These are phyloP conservation scores for Meiosimyza decipiens DNA, from an alignment of 2,888 invertebrate species.

Conservation along the genomic window DNA sequence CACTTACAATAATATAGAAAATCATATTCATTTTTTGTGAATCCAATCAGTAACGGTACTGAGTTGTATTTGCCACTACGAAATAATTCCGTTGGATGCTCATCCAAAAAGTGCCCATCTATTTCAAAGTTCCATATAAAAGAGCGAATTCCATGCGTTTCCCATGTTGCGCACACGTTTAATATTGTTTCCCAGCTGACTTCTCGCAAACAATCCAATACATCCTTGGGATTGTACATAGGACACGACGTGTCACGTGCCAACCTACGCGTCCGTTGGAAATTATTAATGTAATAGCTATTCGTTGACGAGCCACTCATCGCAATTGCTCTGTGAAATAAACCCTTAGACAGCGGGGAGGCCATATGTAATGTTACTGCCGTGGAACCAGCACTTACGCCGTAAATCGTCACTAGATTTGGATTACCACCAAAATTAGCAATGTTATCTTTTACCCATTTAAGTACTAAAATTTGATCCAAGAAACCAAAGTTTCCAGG, in stretches of 20 bases:
- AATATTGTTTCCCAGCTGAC: conserved; percentile 53
- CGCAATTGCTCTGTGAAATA: conserved; percentile 76
- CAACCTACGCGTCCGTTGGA: conserved; percentile 71
- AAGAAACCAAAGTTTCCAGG: conserved; percentile 76
- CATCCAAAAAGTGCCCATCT: conserved; percentile 72
- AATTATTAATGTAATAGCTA: conserved; percentile 68
- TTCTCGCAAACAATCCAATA: conserved; percentile 70
- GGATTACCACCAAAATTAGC: conserved; percentile 75
- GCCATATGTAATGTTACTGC: conserved; percentile 69
- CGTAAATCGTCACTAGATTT: conserved; percentile 72
- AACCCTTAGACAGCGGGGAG: conserved; percentile 73
- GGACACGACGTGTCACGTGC: conserved; percentile 72
- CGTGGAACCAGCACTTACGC: conserved; percentile 69
- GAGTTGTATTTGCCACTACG: conserved; percentile 68
- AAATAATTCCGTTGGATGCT: conserved; percentile 70
- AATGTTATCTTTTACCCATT: conserved; percentile 75
- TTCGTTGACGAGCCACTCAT: conserved; percentile 74
- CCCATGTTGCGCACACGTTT: conserved; percentile 51
- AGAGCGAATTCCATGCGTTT: conserved; percentile 50
- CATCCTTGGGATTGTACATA: conserved; percentile 67
- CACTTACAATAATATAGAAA: conserved; percentile 60
- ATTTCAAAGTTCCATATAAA: conserved; percentile 68
- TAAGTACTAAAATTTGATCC: conserved; percentile 74
- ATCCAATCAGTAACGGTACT: conserved; percentile 73
- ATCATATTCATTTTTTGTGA: conserved; percentile 71